Conservation (phyloP, 2,113 vertebrate genomes). For the Lethenteron camtschaticum region DNA sequence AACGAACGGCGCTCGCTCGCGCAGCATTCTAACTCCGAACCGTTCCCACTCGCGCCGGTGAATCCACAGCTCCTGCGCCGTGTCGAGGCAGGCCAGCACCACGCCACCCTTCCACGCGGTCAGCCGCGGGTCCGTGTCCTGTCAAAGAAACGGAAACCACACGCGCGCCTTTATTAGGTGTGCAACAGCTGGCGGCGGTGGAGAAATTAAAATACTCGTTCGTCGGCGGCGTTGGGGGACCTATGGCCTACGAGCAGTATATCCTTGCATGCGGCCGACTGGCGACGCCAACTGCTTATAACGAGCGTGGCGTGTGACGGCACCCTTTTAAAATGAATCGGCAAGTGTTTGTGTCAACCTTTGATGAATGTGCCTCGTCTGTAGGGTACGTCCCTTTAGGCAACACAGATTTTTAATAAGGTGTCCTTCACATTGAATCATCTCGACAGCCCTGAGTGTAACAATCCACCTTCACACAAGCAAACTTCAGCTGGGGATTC, state of each 20-base stretch:
- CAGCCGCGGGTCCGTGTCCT: conserved; percentile 84
- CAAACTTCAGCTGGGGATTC: too few species aligned
- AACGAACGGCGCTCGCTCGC: conserved; percentile 73
- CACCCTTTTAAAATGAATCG: background rate
- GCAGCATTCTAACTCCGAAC: conserved; percentile 70
- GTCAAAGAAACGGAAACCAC: background rate
- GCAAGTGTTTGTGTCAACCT: too few species aligned
- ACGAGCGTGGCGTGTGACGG: background rate
- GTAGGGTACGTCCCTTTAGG: too few species aligned
- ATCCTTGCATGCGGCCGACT: background rate
- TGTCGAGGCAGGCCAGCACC: conserved; percentile 75
- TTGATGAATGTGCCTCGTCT: too few species aligned
- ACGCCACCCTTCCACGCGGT: conserved; percentile 89
- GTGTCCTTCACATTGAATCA: too few species aligned
- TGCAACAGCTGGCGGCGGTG: background rate
- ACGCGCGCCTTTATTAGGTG: background rate
- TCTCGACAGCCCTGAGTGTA: too few species aligned
- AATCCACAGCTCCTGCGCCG: conserved; percentile 89
- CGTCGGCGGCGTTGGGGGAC: too few species aligned
- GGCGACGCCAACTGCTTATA: background rate
- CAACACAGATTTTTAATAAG: too few species aligned
- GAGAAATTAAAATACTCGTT: too few species aligned
- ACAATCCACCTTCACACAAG: too few species aligned
- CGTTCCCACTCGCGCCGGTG: conserved; percentile 84
- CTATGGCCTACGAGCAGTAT: too few species aligned